These are phyloP conservation scores for Falcunculus frontatus DNA, from an alignment of 2,113 vertebrate genomes.

Conservation along the genomic window DNA sequence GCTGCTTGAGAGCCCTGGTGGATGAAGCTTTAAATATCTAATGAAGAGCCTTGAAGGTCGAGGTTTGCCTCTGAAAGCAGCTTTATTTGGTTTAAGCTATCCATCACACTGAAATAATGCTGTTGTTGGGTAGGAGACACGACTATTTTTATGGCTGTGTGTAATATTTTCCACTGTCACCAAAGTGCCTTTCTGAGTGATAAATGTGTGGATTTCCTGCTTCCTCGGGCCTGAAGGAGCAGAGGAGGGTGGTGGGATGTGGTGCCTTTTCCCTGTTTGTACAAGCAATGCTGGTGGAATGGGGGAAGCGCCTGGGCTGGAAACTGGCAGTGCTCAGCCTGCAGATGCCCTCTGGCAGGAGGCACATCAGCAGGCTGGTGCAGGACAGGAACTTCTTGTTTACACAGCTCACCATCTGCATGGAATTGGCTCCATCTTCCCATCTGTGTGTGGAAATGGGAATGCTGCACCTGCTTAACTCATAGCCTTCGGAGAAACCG, in stretches of 20 bases:
- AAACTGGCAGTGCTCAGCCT: slow-evolving; percentile 15
- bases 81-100: not conserved
- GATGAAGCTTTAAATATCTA: not conserved
- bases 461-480: not conserved
- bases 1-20: not conserved
- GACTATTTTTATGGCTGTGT: not conserved
- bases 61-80: not conserved
- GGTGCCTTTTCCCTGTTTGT: not conserved
- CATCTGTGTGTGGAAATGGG: not conserved
- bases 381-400: slow-evolving; percentile 64
- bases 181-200: not conserved
- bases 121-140: not conserved
- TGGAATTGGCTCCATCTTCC: not conserved
- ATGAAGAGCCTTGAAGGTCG: not conserved
- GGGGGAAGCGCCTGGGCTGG: not conserved
- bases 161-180: not conserved
- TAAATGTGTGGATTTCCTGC: not conserved
- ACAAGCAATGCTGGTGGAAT: not conserved
- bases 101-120: not conserved
- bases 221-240: not conserved
- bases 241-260: not conserved
- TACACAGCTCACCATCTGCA: slow-evolving; percentile 49
- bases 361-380: slow-evolving; percentile 32
- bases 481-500: not conserved
- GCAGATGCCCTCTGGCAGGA: not conserved